Conservation (phyloP, 1,140 invertebrate species). For the Lanistes nyassanus region DNA sequence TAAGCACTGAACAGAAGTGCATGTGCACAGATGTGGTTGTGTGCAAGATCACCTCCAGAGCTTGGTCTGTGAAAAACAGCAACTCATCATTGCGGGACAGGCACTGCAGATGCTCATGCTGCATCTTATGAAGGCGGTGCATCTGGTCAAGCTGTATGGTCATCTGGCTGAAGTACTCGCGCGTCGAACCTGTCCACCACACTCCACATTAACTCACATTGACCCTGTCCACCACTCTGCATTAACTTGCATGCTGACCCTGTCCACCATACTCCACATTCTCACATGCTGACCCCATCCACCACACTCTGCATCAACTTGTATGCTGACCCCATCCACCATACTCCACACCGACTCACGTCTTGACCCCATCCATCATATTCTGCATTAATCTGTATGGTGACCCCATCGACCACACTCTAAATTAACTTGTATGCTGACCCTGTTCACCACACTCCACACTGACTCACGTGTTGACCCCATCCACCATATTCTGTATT, state of each 20-base stretch:
- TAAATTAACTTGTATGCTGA: constrained; percentile 8
- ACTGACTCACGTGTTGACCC: not conserved
- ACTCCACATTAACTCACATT: not conserved
- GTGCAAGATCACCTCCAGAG: not conserved
- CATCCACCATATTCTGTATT: not conserved
- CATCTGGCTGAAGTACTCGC: constrained; percentile 24
- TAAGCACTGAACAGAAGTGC: no score
- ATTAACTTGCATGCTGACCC: not conserved
- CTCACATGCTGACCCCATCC: no score
- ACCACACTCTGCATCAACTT: no score
- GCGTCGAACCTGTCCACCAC: not conserved
- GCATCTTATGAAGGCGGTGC: constrained; percentile 16
- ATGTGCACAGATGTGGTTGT: no score
- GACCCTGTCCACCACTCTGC: not conserved
- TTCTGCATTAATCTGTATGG: constrained; percentile 9
- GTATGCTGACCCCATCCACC: not conserved
- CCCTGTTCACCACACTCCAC: not conserved
- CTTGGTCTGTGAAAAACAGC: not conserved
- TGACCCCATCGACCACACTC: no score
- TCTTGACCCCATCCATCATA: not conserved
- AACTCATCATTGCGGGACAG: constrained; percentile 22
- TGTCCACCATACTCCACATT: no score
- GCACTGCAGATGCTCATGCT: constrained; percentile 23
- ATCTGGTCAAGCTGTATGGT: constrained; percentile 21
- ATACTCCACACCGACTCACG: not conserved